Conservation (phyloP, 2,797 vertebrate species). For the Babyrousa celebensis region DNA sequence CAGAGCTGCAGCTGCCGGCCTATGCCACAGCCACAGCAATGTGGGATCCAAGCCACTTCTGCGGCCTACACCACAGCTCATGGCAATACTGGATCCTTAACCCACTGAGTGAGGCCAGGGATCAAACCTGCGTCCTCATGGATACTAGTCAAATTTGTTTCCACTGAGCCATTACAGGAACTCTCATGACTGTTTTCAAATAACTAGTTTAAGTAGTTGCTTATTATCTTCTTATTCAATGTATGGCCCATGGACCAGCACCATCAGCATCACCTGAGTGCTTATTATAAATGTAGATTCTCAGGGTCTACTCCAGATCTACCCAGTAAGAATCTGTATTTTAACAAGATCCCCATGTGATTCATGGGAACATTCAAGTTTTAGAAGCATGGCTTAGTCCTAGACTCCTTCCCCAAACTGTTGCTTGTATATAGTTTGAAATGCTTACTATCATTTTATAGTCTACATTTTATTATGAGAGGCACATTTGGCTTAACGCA, state of each 20-base stretch:
- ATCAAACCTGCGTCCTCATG: too few species aligned
- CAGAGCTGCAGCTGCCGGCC: too few species aligned
- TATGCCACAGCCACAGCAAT: too few species aligned
- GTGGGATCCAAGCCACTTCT: too few species aligned
- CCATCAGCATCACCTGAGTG: not conserved
- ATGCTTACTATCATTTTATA: not conserved
- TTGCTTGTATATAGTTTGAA: not conserved
- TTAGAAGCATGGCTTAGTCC: not conserved
- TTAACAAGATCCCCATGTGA: conserved; percentile 7
- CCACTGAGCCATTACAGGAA: too few species aligned
- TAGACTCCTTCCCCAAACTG: not conserved
- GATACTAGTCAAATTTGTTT: too few species aligned
- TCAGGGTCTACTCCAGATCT: not conserved
- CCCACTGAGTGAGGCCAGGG: too few species aligned
- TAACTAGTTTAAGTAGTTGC: not conserved
- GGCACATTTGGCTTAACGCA: not conserved
- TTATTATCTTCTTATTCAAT: not conserved
- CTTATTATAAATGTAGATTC: conserved; percentile 49
- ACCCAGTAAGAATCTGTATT: conserved; percentile 36
- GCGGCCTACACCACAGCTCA: too few species aligned
- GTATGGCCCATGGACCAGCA: not conserved
- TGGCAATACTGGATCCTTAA: too few species aligned
- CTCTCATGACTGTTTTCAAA: conserved; percentile 39
- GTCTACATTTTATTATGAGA: not conserved
- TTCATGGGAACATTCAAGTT: conserved; percentile 32